A percentile compares a stretch with the other conserved stretches of the same genome.
Evolutionary conservation across 1,140 invertebrate genomes (phyloP).

Genomic region (Hyphantria cunea): DNA sequence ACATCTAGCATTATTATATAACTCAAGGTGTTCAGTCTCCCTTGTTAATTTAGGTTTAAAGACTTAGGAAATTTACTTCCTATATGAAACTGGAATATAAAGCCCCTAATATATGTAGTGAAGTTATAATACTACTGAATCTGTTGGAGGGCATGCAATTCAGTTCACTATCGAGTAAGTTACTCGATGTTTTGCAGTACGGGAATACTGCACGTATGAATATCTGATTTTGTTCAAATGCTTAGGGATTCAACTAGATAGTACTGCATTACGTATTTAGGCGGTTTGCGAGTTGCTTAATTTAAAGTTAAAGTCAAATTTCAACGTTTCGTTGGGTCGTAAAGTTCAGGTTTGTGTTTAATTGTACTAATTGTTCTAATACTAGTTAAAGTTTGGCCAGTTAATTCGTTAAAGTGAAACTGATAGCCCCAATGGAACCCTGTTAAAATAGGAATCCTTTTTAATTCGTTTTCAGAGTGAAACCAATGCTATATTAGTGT

Average conservation of each 20-base stretch:
- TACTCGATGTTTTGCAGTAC: slow-evolving; percentile 1
- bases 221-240: slow-evolving; percentile 24
- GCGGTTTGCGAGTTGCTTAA: slow-evolving; percentile 12
- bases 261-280: slow-evolving; percentile 16
- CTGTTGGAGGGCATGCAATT: too few species aligned
- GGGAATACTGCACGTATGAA: slow-evolving; percentile 30
- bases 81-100: too few species aligned
- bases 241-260: slow-evolving; percentile 15
- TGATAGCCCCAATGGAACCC: background rate
- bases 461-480: too few species aligned
- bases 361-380: slow-evolving; percentile 16
- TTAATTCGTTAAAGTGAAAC: background rate
- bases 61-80: too few species aligned
- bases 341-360: slow-evolving; percentile 9
- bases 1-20: too few species aligned
- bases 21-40: too few species aligned
- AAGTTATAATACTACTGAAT: too few species aligned
- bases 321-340: slow-evolving; percentile 18
- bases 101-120: too few species aligned
- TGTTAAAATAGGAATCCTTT: background rate
- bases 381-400: background rate
- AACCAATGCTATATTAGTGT: too few species aligned
- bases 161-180: too few species aligned
- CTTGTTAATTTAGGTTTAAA: too few species aligned
- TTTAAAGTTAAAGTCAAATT: slow-evolving; percentile 19